Evolutionary conservation across 2,113 vertebrate species (phyloP).

Genomic region (Arenaria interpres): DNA sequence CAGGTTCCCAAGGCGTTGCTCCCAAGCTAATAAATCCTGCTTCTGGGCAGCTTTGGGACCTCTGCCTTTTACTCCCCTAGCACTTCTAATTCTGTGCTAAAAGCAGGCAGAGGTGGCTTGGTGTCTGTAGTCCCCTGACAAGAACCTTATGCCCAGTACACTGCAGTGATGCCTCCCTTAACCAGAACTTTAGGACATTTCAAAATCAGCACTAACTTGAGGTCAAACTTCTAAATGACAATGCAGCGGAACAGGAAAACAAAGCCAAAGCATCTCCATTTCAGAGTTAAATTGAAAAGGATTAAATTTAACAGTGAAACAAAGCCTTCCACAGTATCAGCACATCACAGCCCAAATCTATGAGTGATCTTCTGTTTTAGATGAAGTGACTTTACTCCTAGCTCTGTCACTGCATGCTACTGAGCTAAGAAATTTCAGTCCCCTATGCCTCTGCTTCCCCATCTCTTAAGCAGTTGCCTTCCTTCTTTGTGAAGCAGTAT

Average conservation of each 20-base stretch:
- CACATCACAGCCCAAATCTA: background rate
- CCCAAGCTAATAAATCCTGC: background rate
- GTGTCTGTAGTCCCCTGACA: background rate
- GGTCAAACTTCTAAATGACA: background rate
- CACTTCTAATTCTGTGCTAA: background rate
- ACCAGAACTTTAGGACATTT: background rate
- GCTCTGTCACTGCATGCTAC: background rate
- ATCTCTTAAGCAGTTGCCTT: background rate
- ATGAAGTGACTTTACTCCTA: background rate
- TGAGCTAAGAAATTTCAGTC: background rate
- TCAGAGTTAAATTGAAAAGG: background rate
- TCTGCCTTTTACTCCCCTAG: background rate
- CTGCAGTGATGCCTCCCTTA: background rate
- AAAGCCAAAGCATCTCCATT: background rate
- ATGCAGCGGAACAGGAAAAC: background rate
- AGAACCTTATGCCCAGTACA: background rate
- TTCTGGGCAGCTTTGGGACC: background rate
- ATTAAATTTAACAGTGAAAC: background rate
- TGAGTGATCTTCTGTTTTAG: background rate
- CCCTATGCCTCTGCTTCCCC: background rate
- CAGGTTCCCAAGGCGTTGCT: background rate
- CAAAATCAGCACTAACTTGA: background rate
- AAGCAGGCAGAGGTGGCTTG: background rate
- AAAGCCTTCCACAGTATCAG: background rate
- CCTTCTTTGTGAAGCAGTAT: constrained; percentile 43